Evolutionary conservation across 2,797 vertebrate genomes (phyloP).

Genomic region (Mormyrus hasselquistii): DNA sequence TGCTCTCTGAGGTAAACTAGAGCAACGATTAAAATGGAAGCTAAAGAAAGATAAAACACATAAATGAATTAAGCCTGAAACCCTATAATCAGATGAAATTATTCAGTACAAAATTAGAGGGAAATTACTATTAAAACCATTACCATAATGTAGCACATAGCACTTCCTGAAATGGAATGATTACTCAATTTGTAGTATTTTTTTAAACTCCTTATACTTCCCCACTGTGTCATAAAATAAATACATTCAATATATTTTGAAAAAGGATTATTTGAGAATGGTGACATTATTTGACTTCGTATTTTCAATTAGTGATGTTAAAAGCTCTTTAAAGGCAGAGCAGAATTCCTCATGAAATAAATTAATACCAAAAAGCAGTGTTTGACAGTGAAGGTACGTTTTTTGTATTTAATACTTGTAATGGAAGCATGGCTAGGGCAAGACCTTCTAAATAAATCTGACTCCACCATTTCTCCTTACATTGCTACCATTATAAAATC

Average conservation of each 20-base stretch:
- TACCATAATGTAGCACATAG: background rate
- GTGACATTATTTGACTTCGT: background rate
- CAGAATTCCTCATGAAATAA: background rate
- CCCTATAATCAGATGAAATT: background rate
- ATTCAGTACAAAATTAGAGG: background rate
- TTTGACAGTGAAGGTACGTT: background rate
- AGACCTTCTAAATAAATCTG: background rate
- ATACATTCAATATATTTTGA: background rate
- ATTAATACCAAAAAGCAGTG: background rate
- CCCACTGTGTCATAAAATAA: background rate
- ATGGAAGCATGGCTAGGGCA: background rate
- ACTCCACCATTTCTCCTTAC: background rate
- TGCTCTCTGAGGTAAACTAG: background rate
- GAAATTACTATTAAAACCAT: background rate
- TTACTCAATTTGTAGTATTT: background rate
- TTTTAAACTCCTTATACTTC: background rate
- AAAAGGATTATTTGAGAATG: background rate
- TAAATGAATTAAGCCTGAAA: slow-evolving; percentile 3
- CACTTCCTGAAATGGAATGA: background rate
- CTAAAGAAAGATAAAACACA: slow-evolving; percentile 4
- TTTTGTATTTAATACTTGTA: background rate
- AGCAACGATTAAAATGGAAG: slow-evolving; percentile 3
- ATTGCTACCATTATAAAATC: background rate
- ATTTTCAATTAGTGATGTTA: background rate
- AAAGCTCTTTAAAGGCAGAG: background rate